Percentiles rank a stretch among this genome's conserved stretches.
phyloP scores from a whole-genome alignment of 2,113 vertebrate genomes.

The Osmerus eperlanus region DNA sequence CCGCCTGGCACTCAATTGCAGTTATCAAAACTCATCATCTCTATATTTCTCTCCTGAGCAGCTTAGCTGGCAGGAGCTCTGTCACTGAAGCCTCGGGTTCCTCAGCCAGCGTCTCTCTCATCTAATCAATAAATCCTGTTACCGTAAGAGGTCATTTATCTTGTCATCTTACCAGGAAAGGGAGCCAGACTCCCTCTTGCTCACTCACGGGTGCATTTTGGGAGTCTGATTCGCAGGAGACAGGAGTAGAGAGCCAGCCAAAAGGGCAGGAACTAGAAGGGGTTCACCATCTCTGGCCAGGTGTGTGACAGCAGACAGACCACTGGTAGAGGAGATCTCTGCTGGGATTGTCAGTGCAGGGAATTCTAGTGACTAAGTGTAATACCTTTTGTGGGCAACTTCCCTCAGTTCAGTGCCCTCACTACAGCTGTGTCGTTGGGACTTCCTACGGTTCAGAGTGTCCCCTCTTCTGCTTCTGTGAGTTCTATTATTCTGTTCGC shows the following conservation, averaged over 20 bases:
- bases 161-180: slow-evolving; percentile 31
- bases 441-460: slow-evolving; percentile 40
- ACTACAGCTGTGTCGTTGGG: slow-evolving; percentile 29
- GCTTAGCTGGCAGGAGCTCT: slow-evolving; percentile 38
- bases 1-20: slow-evolving; percentile 1
- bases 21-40: slow-evolving; percentile 54
- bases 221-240: not conserved
- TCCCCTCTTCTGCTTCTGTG: slow-evolving; percentile 58
- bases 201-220: slow-evolving; percentile 18
- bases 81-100: slow-evolving; percentile 22
- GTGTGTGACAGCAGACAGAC: not conserved
- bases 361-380: not conserved
- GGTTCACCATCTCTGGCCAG: not conserved
- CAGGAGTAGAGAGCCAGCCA: not conserved
- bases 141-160: slow-evolving; percentile 44
- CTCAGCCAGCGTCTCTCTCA: slow-evolving; percentile 1
- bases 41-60: slow-evolving; percentile 29
- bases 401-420: slow-evolving; percentile 8
- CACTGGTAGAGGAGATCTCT: not conserved
- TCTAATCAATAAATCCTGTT: slow-evolving; percentile 47
- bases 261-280: not conserved
- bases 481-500: slow-evolving; percentile 76
- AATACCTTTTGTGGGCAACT: not conserved
- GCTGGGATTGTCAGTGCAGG: not conserved
- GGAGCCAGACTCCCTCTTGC: slow-evolving; percentile 12